These are phyloP conservation scores for Tetragnatha montana DNA, from an alignment of 2,888 invertebrate species.

Conservation along the genomic window DNA sequence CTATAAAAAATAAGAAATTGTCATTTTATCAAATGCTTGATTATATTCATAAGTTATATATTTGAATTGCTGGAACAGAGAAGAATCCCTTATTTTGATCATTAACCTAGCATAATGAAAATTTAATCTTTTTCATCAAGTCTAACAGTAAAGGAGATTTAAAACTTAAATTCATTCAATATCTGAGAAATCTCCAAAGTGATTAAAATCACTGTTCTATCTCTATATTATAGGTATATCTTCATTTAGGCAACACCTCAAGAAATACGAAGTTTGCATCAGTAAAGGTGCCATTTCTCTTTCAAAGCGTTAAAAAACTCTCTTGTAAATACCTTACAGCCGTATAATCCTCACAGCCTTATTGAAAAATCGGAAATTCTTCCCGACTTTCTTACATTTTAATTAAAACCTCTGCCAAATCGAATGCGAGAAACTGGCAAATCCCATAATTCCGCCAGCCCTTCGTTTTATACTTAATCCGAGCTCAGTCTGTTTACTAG, in stretches of 20 bases:
- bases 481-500: slow-evolving; percentile 17
- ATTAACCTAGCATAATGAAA: no score
- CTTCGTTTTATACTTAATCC: slow-evolving; percentile 49
- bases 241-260: not conserved
- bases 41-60: no score
- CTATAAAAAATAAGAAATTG: no score
- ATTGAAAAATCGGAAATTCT: not conserved
- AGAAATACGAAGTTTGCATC: not conserved
- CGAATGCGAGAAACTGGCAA: slow-evolving; percentile 11
- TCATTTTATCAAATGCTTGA: no score
- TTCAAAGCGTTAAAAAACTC: not conserved
- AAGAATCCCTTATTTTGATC: no score
- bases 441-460: slow-evolving; percentile 30
- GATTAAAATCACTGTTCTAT: not conserved
- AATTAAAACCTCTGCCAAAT: not conserved
- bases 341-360: not conserved
- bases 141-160: no score
- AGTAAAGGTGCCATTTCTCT: not conserved
- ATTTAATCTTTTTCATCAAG: no score
- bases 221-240: not conserved
- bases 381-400: not conserved
- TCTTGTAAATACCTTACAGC: not conserved
- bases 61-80: no score
- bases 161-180: no score
- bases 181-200: not conserved